Base-by-base conservation (phyloP, 1,140 invertebrate species). In the Euwallacea similis region DNA sequence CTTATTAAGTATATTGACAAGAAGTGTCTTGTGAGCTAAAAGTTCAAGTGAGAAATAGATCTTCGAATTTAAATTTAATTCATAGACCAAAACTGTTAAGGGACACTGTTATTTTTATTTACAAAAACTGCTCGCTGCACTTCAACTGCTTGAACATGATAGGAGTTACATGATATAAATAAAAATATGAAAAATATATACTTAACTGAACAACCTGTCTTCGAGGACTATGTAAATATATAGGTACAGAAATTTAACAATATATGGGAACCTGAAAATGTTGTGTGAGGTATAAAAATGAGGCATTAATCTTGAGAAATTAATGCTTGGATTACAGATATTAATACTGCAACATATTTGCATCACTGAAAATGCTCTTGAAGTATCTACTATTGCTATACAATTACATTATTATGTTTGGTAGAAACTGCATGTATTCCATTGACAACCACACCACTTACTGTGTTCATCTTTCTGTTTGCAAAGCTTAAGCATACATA, bases 211-310 rank as follows among this genome's bases (percentile, higher is more conserved):
- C 71, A 72, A 72, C 71, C 71, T 65, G 66, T 67, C 7, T 72
- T 11, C 53, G 41, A 63, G 11, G 46, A 33, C 21, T 33, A 33
- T 33, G 21, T 33, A 33, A 33, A 33, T 33, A 33, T 33, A 33
- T 59, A 72, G 67, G 50, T 72, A 72, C 71, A 68, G 71, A 72
- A 72, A 72, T 72, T 72, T 63, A 72, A 72, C 71, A 68, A 67
- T 71, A 61, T 66, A 55, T 67, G 65, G 65, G 67, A 65, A 67
- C 71, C 71, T 72, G 71, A 72, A 72, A 68, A 44, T 60, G 55
- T 59, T 72, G 71, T 33, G 21, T 72, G 71, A 72, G 71, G 71
- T 72, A 72, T 72, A 68, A 63, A 63, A 67, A 61, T 62, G 69
- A 64, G 69, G 69, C 62, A 71, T 71, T 53, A 64, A 60, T 33